Percentiles rank a stretch among this genome's conserved stretches.
Evolutionary conservation across 2,797 vertebrate species (phyloP).

Genomic region (Paguma larvata): DNA sequence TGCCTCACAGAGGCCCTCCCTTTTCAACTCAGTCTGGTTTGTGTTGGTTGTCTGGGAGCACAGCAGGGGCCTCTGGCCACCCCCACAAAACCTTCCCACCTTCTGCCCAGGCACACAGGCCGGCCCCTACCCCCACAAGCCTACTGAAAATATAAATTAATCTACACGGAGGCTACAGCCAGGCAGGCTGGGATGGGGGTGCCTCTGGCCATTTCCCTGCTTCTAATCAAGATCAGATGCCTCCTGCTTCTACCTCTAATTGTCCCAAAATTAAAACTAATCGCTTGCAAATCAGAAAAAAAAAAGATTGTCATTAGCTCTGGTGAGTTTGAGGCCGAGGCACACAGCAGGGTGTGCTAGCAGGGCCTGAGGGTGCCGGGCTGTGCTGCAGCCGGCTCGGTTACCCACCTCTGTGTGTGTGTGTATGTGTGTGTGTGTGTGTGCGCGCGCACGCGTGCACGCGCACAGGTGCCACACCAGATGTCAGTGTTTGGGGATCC

Average conservation of each 20-base stretch:
- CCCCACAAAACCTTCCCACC: background rate
- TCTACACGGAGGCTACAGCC: background rate
- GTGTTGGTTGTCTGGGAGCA: background rate
- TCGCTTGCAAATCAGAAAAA: conserved; percentile 75
- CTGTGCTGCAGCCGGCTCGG: background rate
- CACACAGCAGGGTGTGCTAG: background rate
- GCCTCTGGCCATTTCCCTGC: conserved; percentile 45
- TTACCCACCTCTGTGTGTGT: background rate
- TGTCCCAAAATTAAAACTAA: conserved; percentile 83
- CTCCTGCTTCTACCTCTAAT: conserved; percentile 78
- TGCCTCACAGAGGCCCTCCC: background rate
- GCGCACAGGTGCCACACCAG: background rate
- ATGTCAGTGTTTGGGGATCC: background rate
- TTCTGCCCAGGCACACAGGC: background rate
- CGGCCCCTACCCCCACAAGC: background rate
- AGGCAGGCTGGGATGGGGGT: background rate
- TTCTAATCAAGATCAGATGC: conserved; percentile 81
- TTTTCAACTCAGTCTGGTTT: background rate
- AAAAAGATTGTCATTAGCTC: conserved; percentile 72
- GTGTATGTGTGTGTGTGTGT: background rate
- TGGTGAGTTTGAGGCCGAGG: conserved; percentile 60
- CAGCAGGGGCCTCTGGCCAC: background rate
- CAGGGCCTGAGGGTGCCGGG: background rate
- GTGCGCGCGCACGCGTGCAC: fast-evolving
- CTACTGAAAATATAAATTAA: background rate